These are phyloP conservation scores for Parazoanthus darwini DNA, from an alignment of 92 coral and sea anemone species.

Conservation along the genomic window DNA sequence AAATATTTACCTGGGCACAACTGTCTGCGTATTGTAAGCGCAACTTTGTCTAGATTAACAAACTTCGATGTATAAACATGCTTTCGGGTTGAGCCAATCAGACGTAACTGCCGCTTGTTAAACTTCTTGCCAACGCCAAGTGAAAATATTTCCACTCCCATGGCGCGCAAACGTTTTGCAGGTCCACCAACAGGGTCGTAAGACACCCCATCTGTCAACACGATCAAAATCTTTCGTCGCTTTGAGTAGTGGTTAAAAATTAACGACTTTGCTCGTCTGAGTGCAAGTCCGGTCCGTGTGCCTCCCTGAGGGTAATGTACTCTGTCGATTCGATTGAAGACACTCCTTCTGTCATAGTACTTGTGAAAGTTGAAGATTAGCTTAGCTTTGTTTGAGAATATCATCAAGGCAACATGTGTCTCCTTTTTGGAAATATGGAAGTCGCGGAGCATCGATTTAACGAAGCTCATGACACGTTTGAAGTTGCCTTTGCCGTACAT, in stretches of 20 bases:
- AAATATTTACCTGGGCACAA: conserved; percentile 40
- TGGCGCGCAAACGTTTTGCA: conserved; percentile 29
- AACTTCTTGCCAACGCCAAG: conserved; percentile 26
- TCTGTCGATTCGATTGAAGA: conserved; percentile 71
- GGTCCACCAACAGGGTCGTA: conserved; percentile 30
- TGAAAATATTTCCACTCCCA: conserved; percentile 37
- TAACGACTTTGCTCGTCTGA: conserved; percentile 71
- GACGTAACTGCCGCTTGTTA: conserved; percentile 34
- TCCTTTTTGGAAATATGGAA: conserved; percentile 80
- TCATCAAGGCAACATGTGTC: conserved; percentile 81
- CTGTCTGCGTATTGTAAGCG: conserved; percentile 25
- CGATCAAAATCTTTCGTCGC: conserved; percentile 45
- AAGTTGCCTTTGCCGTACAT: conserved; percentile 89
- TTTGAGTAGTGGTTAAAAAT: conserved; percentile 54
- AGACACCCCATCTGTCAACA: conserved; percentile 41
- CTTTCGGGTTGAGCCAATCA: conserved; percentile 23
- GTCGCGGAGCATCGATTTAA: conserved; percentile 70
- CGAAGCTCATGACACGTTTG: conserved; percentile 74
- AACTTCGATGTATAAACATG: conserved; percentile 37
- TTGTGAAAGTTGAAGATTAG: conserved; percentile 70
- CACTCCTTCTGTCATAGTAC: conserved; percentile 66
- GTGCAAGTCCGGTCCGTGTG: conserved; percentile 84
- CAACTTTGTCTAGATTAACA: conserved; percentile 33
- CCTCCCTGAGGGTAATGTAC: conserved; percentile 82
- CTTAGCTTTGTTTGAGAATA: conserved; percentile 69